These are phyloP conservation scores for Cochlearius cochlearius DNA, from an alignment of 2,113 vertebrate species.

Conservation along the genomic window DNA sequence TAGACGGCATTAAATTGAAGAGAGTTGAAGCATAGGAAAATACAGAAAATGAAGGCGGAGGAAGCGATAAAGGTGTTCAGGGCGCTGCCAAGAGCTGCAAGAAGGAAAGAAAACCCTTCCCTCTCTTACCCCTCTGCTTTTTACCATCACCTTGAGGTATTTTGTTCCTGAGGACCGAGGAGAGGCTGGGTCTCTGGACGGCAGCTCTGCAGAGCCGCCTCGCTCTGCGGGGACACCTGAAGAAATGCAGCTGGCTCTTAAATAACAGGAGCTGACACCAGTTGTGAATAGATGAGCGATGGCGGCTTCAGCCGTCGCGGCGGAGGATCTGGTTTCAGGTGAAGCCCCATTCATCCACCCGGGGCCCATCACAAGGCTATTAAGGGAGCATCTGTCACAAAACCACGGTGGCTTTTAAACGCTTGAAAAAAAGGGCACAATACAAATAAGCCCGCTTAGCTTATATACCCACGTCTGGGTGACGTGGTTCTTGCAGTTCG, in stretches of 20 bases:
- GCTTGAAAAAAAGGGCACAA: not conserved
- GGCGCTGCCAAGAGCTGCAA: not conserved
- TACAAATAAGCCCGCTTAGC: not conserved
- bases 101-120: not conserved
- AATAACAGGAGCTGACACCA: constrained; percentile 22
- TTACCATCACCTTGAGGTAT: not conserved
- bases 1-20: not conserved
- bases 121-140: not conserved
- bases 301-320: not conserved
- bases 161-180: not conserved
- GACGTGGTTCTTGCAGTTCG: not conserved
- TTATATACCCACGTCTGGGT: not conserved
- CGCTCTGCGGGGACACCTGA: not conserved
- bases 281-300: constrained; percentile 41
- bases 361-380: not conserved
- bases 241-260: constrained; percentile 14
- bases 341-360: constrained; percentile 14
- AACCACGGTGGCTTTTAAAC: not conserved
- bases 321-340: not conserved
- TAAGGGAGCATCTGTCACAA: constrained; percentile 34
- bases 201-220: not conserved
- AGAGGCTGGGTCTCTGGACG: not conserved
- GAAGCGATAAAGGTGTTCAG: not conserved
- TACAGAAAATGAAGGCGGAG: not conserved
- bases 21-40: not conserved